phyloP scores from a whole-genome alignment of 2,797 vertebrate genomes.

The Rhincodon typus region DNA sequence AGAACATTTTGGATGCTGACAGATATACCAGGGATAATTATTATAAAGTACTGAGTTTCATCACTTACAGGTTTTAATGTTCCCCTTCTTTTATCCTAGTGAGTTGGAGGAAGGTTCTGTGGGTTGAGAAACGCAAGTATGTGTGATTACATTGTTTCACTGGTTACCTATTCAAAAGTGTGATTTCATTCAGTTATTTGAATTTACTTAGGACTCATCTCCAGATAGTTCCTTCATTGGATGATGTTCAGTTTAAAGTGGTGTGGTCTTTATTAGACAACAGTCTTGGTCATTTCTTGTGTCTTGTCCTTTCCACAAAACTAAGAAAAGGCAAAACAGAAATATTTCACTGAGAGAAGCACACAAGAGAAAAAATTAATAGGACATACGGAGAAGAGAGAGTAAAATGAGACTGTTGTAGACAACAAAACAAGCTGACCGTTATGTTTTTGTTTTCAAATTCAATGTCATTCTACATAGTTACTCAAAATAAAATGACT shows the following conservation, averaged over 20 bases:
- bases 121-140: not conserved
- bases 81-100: conserved; percentile 40
- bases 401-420: not conserved
- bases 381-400: not conserved
- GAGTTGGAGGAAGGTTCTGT: conserved; percentile 15
- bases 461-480: not conserved
- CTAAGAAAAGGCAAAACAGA: not conserved
- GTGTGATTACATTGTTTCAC: not conserved
- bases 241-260: not conserved
- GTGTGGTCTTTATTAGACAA: not conserved
- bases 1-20: conserved; percentile 40
- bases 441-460: not conserved
- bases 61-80: not conserved
- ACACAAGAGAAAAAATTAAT: not conserved
- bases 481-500: not conserved
- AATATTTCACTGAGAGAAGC: not conserved
- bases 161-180: not conserved
- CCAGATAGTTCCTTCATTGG: no score
- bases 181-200: not conserved
- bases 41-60: conserved; percentile 40
- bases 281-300: not conserved
- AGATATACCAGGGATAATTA: conserved; percentile 38
- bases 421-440: not conserved
- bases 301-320: not conserved
- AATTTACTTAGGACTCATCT: not conserved